A percentile compares a stretch with the other conserved stretches of the same genome.
phyloP scores from a whole-genome alignment of 1,140 invertebrate species.

The Stegodyphus dumicola region DNA sequence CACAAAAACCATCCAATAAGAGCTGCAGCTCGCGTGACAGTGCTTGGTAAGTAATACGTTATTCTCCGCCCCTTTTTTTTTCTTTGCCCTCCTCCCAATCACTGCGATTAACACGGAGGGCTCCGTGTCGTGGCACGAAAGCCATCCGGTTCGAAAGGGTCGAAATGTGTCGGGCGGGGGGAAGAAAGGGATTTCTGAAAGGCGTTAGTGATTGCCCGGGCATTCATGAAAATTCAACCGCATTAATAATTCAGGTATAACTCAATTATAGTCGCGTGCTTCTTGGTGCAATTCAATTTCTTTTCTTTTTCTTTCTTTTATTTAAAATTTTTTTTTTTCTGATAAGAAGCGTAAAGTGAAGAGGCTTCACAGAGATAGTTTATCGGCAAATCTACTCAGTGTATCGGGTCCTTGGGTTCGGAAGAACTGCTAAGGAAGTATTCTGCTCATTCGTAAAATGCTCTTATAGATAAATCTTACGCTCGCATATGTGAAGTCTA shows the following conservation, averaged over 20 bases:
- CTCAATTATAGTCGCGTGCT: slow-evolving; percentile 25
- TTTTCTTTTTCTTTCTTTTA: too few species aligned
- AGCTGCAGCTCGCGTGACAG: slow-evolving; percentile 83
- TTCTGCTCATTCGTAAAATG: too few species aligned
- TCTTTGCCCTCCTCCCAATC: slow-evolving; percentile 22
- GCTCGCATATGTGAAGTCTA: too few species aligned
- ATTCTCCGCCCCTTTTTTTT: slow-evolving; percentile 30
- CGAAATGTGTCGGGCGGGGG: neutral
- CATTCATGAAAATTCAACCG: neutral
- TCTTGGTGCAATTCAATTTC: too few species aligned
- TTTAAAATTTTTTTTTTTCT: too few species aligned
- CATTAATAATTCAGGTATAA: slow-evolving; percentile 50
- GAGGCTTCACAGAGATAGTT: too few species aligned
- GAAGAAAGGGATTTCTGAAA: too few species aligned
- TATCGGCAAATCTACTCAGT: too few species aligned
- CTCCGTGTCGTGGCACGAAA: slow-evolving; percentile 20
- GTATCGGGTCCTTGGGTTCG: too few species aligned
- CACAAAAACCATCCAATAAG: slow-evolving; percentile 82
- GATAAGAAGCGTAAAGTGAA: too few species aligned
- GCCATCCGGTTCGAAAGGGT: neutral
- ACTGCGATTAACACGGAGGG: slow-evolving; percentile 40
- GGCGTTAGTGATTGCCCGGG: neutral
- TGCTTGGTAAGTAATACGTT: slow-evolving; percentile 80
- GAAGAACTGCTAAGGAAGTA: too few species aligned
- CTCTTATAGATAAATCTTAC: too few species aligned